These are phyloP conservation scores for Entelurus aequoreus DNA, from an alignment of 2,113 vertebrate species.

Conservation along the genomic window DNA sequence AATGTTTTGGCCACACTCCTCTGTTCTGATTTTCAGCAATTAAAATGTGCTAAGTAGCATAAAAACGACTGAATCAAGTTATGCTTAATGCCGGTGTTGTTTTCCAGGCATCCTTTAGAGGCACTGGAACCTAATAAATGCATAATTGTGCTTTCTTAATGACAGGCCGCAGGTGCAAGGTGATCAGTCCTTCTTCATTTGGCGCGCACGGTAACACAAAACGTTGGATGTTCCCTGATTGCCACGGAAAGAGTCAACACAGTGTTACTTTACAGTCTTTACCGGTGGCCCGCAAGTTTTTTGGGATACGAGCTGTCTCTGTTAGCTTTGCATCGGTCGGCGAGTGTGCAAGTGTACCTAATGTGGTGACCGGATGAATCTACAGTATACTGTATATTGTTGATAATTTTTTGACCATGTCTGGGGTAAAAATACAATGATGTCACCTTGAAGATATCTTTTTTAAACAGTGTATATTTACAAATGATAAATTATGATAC, in stretches of 20 bases:
- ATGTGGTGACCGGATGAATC: too few relatives aligned
- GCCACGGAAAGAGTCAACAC: neutral
- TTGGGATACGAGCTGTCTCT: too few relatives aligned
- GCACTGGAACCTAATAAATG: constrained; percentile 71
- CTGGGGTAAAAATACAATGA: too few relatives aligned
- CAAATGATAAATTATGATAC: too few relatives aligned
- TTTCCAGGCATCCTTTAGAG: constrained; percentile 58
- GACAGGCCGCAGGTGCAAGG: constrained; percentile 66
- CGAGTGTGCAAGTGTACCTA: too few relatives aligned
- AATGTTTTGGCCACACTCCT: constrained; percentile 61
- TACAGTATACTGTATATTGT: too few relatives aligned
- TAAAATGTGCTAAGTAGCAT: constrained; percentile 70
- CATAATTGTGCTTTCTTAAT: constrained; percentile 55
- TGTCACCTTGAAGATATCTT: too few relatives aligned
- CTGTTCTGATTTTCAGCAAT: constrained; percentile 69
- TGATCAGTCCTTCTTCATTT: constrained; percentile 63
- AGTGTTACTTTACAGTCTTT: too few relatives aligned
- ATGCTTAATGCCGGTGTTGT: constrained; percentile 60
- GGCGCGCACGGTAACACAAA: constrained; percentile 12
- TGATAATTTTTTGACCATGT: too few relatives aligned
- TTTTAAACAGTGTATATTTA: too few relatives aligned
- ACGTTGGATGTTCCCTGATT: neutral
- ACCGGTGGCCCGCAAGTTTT: neutral
- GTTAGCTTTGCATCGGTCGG: too few relatives aligned
- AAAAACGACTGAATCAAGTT: constrained; percentile 67